Percentiles rank a stretch among this genome's conserved stretches.
Evolutionary conservation across 2,888 invertebrate species (phyloP).

Genomic region (Acleris sparsana): DNA sequence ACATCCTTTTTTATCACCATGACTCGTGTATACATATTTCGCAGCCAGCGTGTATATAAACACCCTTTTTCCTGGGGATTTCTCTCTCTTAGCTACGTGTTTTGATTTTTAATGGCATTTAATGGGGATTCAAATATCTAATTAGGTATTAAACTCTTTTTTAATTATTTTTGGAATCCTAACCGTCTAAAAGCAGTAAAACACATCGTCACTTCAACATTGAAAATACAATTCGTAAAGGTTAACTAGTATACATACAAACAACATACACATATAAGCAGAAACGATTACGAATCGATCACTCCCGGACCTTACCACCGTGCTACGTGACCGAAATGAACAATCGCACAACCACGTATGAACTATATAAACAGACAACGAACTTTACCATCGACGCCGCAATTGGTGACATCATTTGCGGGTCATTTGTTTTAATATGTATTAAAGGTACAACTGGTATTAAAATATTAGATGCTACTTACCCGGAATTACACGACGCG

Average conservation of each 20-base stretch:
- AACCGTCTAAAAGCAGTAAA: no score
- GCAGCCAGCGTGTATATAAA: no score
- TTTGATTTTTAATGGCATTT: no score
- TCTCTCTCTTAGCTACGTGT: no score
- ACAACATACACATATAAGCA: neutral
- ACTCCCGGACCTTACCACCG: slow-evolving; percentile 31
- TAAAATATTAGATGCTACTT: neutral
- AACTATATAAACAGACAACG: slow-evolving; percentile 28
- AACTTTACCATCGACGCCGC: slow-evolving; percentile 23
- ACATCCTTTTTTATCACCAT: no score
- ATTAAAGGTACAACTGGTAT: slow-evolving; percentile 29
- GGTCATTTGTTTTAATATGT: slow-evolving; percentile 34
- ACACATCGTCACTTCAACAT: no score
- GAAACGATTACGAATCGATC: slow-evolving; percentile 26
- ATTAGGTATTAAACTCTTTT: no score
- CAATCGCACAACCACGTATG: slow-evolving; percentile 24
- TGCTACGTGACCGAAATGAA: slow-evolving; percentile 33
- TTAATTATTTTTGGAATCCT: no score
- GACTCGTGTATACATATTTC: no score
- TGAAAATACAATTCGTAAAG: no score
- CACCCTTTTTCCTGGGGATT: no score
- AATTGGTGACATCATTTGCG: slow-evolving; percentile 35
- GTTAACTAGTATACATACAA: neutral
- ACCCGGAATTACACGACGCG: neutral
- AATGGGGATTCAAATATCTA: no score